Base-by-base conservation (phyloP, 2,797 vertebrate genomes). In the Thripadectes ignobilis region DNA sequence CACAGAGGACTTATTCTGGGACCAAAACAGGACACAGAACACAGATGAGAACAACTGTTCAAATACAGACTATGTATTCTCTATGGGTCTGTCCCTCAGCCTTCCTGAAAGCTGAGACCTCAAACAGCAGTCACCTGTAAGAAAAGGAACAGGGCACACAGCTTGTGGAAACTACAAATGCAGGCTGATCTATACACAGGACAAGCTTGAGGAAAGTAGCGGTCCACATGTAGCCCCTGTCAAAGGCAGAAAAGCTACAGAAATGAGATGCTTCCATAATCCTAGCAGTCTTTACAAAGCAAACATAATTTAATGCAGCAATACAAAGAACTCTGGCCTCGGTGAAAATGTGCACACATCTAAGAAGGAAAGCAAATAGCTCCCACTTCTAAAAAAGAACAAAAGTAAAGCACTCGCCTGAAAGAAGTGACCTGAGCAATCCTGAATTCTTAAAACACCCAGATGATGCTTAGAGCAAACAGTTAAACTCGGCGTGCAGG, bases 351-450 rank as follows among this genome's bases (percentile, higher is more conserved):
- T 94, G 91, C 82, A 94, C 66, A 86, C 94, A 91, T 61, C 85
- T 86, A 92, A 96, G 88, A 85, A 95, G 85, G 45, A 95, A 94
- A 93, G 88, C 79, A 96, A 96, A 96, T 84, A 95, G 34, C 48
- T 96, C 26, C 39, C 62, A 91, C 91, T 97, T 93, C 66, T 92
- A 24, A 85, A 94, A 93, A 89, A 81, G 92, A 92, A 85, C 49
- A 85, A 49, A 95, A 91, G 46, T 75, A 94, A 94, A 95, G 85
- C 54, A 52, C 43, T 90, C 19, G 5, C 51, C 69, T 32, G 76
- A 84, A 96, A 94, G 62, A 89, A 90, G 41, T 79, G 66, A 91
- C 87, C 79, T 59, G 76, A 92, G 55, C 73, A 89, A 83, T 65
- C 26, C 62, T 39, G 65, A 92, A 88, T 89, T 83, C 57, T 85